A percentile compares a stretch with the other conserved stretches of the same genome.
Conservation (phyloP, 2,113 vertebrate genomes). For the Neotoma lepida region DNA sequence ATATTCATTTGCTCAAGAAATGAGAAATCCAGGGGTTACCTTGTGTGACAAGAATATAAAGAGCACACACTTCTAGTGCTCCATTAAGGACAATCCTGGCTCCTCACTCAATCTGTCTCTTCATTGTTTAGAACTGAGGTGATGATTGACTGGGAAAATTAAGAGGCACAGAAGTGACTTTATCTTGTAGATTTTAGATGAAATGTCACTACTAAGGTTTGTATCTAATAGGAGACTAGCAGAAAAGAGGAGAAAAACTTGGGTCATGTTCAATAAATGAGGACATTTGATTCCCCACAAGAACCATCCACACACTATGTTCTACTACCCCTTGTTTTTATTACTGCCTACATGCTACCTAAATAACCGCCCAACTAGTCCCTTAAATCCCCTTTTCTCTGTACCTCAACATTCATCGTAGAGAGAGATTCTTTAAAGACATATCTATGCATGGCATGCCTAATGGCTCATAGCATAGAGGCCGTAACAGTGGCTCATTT, state of each 20-base stretch:
- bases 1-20: constrained; percentile 62
- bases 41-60: constrained; percentile 57
- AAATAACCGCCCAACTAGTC: not conserved
- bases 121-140: constrained; percentile 13
- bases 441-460: not conserved
- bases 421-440: not conserved
- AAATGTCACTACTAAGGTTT: not conserved
- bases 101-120: constrained; percentile 21
- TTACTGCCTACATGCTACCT: not conserved
- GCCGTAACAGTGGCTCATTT: not conserved
- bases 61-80: not conserved
- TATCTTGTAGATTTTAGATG: not conserved
- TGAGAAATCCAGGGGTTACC: constrained; percentile 36
- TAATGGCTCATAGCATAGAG: not conserved
- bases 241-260: not conserved
- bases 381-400: not conserved
- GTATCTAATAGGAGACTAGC: not conserved
- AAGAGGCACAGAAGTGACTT: constrained; percentile 9
- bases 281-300: not conserved
- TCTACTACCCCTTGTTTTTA: not conserved
- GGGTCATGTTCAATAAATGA: not conserved
- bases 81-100: not conserved
- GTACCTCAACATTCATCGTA: not conserved
- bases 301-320: not conserved
- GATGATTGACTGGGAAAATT: constrained; percentile 40